A percentile compares a stretch with the other conserved stretches of the same genome.
Evolutionary conservation across 2,888 invertebrate genomes (phyloP).

Genomic region (Catocala nupta): DNA sequence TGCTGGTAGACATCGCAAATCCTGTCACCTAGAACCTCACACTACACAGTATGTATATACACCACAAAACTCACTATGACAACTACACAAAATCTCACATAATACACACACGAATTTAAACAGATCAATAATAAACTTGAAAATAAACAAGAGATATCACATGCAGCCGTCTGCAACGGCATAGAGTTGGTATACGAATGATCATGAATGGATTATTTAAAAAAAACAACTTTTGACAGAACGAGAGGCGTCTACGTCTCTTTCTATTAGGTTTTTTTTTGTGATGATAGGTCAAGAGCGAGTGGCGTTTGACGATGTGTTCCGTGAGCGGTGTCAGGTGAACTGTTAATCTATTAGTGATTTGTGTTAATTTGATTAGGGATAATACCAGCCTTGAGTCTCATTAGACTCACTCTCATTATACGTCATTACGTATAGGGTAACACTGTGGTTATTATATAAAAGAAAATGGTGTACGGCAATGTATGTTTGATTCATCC

Average conservation of each 20-base stretch:
- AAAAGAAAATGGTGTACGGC: too few species aligned
- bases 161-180: not conserved
- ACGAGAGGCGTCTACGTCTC: not conserved
- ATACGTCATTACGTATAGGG: not conserved
- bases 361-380: slow-evolving; percentile 13
- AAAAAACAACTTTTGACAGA: too few species aligned
- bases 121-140: not conserved
- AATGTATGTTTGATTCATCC: too few species aligned
- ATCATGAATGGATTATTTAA: not conserved
- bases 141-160: not conserved
- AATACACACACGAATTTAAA: not conserved
- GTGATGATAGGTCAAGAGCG: slow-evolving; percentile 16
- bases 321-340: not conserved
- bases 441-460: not conserved
- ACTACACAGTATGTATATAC: too few species aligned
- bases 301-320: not conserved
- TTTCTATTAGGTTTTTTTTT: slow-evolving; percentile 26
- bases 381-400: slow-evolving; percentile 9
- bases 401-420: too few species aligned
- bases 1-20: slow-evolving; percentile 12
- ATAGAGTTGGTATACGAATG: not conserved
- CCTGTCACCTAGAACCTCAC: too few species aligned
- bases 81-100: too few species aligned
- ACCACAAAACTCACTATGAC: slow-evolving; percentile 5
- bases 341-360: slow-evolving; percentile 2